Conservation (phyloP, 2,113 vertebrate species). For the Myotis lucifugus region DNA sequence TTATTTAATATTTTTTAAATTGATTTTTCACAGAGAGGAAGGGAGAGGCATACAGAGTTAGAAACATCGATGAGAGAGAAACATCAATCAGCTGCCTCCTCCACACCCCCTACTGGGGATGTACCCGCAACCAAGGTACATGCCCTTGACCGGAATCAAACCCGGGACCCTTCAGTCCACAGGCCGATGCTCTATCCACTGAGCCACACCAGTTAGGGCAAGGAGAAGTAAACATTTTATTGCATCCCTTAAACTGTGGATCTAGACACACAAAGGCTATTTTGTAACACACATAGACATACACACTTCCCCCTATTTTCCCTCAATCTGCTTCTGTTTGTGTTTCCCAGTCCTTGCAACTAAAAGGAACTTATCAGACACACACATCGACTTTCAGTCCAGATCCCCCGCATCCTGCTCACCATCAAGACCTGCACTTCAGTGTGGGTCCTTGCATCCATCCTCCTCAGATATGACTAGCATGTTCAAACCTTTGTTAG, state of each 20-base stretch:
- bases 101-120: no score
- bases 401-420: neutral
- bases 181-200: no score
- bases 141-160: no score
- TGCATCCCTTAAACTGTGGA: neutral
- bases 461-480: neutral
- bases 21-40: no score
- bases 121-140: no score
- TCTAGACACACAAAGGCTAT: neutral
- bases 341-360: neutral
- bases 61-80: no score
- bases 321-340: neutral
- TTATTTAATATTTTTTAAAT: no score
- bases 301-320: neutral
- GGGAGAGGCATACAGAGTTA: no score
- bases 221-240: neutral
- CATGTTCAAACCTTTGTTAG: neutral
- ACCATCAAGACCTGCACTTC: neutral
- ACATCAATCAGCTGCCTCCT: no score
- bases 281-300: neutral
- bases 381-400: neutral
- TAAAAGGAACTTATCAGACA: neutral
- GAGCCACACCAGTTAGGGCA: no score
- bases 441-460: fast-evolving
- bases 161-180: no score